Evolutionary conservation across 2,797 vertebrate genomes (phyloP).

Genomic region (Triplophysa bombifrons): DNA sequence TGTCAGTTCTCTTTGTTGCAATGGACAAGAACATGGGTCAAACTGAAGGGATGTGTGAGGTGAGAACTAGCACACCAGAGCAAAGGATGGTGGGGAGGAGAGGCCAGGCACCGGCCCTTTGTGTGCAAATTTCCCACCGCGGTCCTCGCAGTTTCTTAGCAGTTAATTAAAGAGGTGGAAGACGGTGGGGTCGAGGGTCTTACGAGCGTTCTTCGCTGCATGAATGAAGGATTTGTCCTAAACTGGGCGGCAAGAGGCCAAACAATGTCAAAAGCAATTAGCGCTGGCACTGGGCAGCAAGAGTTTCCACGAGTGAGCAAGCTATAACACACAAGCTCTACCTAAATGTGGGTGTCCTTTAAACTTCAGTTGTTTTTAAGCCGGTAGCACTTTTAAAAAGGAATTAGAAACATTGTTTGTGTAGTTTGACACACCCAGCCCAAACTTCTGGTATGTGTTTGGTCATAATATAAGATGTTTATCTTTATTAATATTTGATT

Average conservation of each 20-base stretch:
- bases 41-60: constrained; percentile 44
- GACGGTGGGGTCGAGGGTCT: constrained; percentile 76
- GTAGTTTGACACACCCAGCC: no score
- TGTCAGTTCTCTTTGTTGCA: constrained; percentile 40
- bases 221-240: constrained; percentile 97
- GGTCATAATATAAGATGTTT: no score
- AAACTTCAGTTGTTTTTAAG: background rate
- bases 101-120: constrained; percentile 83
- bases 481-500: no score
- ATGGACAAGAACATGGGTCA: constrained; percentile 35
- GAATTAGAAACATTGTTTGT: background rate
- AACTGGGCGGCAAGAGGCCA: constrained; percentile 82
- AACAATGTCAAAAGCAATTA: constrained; percentile 95
- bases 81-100: constrained; percentile 63
- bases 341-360: background rate
- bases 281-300: constrained; percentile 74
- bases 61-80: constrained; percentile 49
- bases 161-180: constrained; percentile 95
- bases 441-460: no score
- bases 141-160: constrained; percentile 80
- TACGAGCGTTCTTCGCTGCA: constrained; percentile 86
- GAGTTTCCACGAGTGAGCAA: constrained; percentile 72
- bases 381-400: background rate
- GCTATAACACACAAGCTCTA: constrained; percentile 57
- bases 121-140: constrained; percentile 99